These are phyloP conservation scores for Zapornia atra DNA, from an alignment of 2,113 vertebrate genomes.

Conservation along the genomic window DNA sequence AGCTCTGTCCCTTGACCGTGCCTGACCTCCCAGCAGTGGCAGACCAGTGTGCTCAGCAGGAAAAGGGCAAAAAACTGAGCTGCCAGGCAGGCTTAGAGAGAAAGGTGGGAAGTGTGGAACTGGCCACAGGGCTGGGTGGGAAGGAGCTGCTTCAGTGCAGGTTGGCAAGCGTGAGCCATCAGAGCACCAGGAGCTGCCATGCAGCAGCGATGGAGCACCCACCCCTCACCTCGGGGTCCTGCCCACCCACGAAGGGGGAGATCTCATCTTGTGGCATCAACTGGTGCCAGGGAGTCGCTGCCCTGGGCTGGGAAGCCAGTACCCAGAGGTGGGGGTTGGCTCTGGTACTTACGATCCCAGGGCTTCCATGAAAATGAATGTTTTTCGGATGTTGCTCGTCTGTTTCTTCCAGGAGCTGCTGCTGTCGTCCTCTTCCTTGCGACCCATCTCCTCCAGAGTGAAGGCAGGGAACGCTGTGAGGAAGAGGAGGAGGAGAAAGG, in stretches of 20 bases:
- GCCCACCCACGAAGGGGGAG: background rate
- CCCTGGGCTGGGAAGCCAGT: accelerated
- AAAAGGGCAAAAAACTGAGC: background rate
- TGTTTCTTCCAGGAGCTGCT: slow-evolving; percentile 89
- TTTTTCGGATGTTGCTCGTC: slow-evolving; percentile 88
- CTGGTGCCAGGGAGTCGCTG: accelerated
- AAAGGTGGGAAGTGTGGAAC: background rate
- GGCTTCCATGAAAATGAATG: slow-evolving; percentile 90
- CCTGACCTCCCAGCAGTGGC: background rate
- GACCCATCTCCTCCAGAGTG: slow-evolving; percentile 84
- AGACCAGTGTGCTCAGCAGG: background rate
- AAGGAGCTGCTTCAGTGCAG: background rate
- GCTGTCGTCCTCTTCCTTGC: slow-evolving; percentile 80
- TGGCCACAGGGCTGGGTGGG: background rate
- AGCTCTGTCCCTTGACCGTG: background rate
- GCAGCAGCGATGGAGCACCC: background rate
- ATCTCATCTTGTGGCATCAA: accelerated
- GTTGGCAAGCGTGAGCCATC: accelerated
- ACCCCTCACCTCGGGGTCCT: accelerated
- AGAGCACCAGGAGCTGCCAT: background rate
- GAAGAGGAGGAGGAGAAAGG: background rate
- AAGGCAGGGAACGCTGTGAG: slow-evolving; percentile 72
- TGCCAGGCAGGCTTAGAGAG: accelerated
- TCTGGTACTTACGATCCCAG: slow-evolving; percentile 89
- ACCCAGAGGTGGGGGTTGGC: background rate